Conservation (phyloP, 1,140 invertebrate species). For the Helicoverpa armigera region DNA sequence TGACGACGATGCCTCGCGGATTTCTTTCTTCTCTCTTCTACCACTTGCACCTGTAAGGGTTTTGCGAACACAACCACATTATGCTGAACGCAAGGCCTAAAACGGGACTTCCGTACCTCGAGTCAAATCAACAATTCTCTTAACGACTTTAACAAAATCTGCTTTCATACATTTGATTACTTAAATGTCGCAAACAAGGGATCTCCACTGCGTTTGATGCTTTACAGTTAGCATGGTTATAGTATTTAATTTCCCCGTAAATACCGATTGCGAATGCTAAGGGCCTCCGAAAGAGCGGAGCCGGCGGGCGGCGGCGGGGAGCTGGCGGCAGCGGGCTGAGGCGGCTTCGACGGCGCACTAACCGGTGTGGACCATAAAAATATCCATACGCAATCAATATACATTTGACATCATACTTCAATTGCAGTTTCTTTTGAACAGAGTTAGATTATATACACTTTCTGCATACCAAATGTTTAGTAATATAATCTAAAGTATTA, state of each 20-base stretch:
- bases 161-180: conserved; percentile 34
- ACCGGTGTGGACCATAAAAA: conserved; percentile 86
- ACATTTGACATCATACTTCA: conserved; percentile 82
- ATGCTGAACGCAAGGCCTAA: conserved; percentile 84
- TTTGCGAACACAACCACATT: conserved; percentile 85
- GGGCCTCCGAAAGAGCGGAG: conserved; percentile 80
- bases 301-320: conserved; percentile 72
- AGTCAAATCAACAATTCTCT: conserved; percentile 78
- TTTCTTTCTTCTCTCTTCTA: conserved; percentile 71
- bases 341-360: conserved; percentile 82
- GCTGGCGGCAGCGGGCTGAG: conserved; percentile 75
- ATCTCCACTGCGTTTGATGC: conserved; percentile 61
- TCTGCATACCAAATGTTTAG: neutral
- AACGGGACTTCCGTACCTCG: conserved; percentile 77
- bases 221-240: conserved; percentile 77
- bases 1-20: conserved; percentile 37
- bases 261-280: conserved; percentile 85
- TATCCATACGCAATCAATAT: conserved; percentile 87
- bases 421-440: conserved; percentile 82
- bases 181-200: conserved; percentile 58
- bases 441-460: conserved; percentile 37
- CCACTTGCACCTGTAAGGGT: conserved; percentile 84
- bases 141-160: conserved; percentile 66
- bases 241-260: conserved; percentile 85
- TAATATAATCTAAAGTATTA: conserved; percentile 42